These are phyloP conservation scores for Lacerta agilis DNA, from an alignment of 2,797 vertebrate genomes.

Conservation along the genomic window DNA sequence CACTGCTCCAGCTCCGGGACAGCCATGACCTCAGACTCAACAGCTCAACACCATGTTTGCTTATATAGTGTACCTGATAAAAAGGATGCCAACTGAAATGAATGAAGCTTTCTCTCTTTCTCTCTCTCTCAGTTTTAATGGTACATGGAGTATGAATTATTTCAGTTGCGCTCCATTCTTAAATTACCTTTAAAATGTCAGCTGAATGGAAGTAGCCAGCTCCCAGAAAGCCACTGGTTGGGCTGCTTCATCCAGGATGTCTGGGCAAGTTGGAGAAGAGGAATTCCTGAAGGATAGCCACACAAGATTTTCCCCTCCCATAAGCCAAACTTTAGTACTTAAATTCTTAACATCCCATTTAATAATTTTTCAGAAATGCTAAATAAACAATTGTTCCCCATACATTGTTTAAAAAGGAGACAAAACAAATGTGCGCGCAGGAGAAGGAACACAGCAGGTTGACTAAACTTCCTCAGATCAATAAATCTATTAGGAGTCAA, in stretches of 20 bases:
- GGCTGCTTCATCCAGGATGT: background rate
- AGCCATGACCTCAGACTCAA: constrained; percentile 83
- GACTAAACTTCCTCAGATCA: background rate
- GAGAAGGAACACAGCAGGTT: background rate
- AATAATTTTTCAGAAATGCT: background rate
- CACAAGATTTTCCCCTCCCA: background rate
- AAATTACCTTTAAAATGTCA: background rate
- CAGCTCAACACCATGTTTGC: constrained; percentile 63
- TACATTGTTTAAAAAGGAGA: background rate
- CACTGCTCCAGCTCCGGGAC: constrained; percentile 75
- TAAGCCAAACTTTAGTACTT: background rate
- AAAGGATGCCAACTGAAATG: constrained; percentile 55
- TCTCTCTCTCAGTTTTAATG: constrained; percentile 30
- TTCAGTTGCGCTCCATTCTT: background rate
- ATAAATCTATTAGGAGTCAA: background rate
- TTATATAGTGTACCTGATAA: constrained; percentile 59
- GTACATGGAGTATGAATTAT: constrained; percentile 19
- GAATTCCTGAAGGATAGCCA: background rate
- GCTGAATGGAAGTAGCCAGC: background rate
- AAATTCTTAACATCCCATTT: background rate
- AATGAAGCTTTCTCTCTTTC: constrained; percentile 12
- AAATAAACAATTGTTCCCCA: background rate
- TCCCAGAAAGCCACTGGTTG: background rate
- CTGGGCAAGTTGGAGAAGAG: background rate
- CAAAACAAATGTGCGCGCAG: background rate